Base-by-base conservation (phyloP, 1,140 invertebrate species). In the Brachionus rubens region DNA sequence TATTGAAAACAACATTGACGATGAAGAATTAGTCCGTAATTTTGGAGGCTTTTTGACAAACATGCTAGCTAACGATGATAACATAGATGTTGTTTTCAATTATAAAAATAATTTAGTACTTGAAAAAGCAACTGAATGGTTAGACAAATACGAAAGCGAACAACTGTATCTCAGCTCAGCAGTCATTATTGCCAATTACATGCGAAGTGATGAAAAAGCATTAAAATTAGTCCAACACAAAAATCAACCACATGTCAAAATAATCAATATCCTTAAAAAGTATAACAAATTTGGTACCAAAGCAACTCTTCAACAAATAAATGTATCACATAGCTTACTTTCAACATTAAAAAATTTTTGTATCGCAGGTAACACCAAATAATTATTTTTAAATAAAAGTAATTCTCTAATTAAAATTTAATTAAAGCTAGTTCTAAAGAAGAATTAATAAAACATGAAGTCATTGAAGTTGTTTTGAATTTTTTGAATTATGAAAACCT, bases 121-220 rank as follows among this genome's bases (percentile, higher is more conserved):
- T 2, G 19, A 48, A 1, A 72, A 40, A 36, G 68, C 68, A 12
- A 30, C 40, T 19, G 68, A 72, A 33, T 72, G 68, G 68, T 26
- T 72, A 6, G 50, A 54, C 10, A 48, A 47, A 50, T 48, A 21
- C 30, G 26, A 72, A 33, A 52, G 28, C 33, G 68, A 72, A 50
- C 68, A 72, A 10, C 46, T 72, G 3, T 40, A 50, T 54, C 16
- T 72, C 9, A 30, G 30, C 4, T 30, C 68, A 36, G 46, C 68
- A 26, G 68, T 72, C 10, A 72, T 72, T 28, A 50, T 72, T 30
- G 68, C 68, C 21, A 72, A 72, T 72, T 72, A 72, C 9, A 50
- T 72, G 50, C 26, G 68, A 19, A 50, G 26, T 48, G 68, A 48
- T 54, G 33, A 72, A 16, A 72, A 72, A 50, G 46, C 50, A 36